These are phyloP conservation scores for Rotaria sp. DNA, from an alignment of 2,888 invertebrate genomes.

Conservation along the genomic window DNA sequence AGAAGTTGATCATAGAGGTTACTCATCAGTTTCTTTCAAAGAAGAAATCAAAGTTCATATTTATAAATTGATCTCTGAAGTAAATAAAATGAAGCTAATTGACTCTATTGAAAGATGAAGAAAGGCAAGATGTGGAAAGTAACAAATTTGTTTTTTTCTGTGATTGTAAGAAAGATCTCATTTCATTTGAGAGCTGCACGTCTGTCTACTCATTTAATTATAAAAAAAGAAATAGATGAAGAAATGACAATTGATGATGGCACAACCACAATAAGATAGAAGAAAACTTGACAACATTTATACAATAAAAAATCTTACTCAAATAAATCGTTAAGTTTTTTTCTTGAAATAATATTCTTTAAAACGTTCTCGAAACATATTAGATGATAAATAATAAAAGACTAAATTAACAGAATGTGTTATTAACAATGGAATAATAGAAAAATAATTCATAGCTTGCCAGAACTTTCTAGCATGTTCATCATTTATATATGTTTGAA, in stretches of 20 bases:
- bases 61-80: not conserved
- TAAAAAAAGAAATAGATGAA: not conserved
- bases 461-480: not conserved
- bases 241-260: not conserved
- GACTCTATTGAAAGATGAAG: not conserved
- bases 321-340: not conserved
- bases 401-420: constrained; percentile 8
- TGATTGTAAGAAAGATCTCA: not conserved
- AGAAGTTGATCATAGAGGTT: not conserved
- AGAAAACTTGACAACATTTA: not conserved
- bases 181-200: not conserved
- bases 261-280: not conserved
- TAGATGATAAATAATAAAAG: constrained; percentile 5
- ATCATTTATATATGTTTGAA: not conserved
- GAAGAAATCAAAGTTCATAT: not conserved
- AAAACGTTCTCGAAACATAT: constrained; percentile 11
- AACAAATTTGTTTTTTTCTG: not conserved
- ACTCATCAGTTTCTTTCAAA: not conserved
- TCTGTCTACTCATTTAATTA: not conserved
- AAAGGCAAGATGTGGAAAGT: not conserved
- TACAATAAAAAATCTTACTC: not conserved
- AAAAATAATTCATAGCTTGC: constrained; percentile 15
- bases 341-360: not conserved
- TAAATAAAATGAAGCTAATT: not conserved
- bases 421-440: not conserved